Conservation (phyloP, 2,888 invertebrate species). For the Phorcus lineatus region DNA sequence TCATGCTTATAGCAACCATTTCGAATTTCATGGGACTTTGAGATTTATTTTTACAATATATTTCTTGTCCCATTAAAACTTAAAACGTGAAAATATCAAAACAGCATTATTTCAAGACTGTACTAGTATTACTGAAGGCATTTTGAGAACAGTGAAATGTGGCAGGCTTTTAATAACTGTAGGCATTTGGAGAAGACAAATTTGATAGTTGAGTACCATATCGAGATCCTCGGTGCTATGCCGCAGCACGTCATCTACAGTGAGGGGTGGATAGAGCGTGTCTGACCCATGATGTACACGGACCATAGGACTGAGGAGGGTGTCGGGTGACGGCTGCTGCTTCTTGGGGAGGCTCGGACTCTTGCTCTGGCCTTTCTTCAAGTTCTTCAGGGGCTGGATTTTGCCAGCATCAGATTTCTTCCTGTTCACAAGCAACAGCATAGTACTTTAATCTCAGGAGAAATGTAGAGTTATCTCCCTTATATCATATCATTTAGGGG, state of each 20-base stretch:
- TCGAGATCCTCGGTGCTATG: slow-evolving; percentile 57
- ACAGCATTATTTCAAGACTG: too few relatives aligned
- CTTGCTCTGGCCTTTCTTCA: slow-evolving; percentile 54
- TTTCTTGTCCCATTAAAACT: too few relatives aligned
- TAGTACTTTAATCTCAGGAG: background rate
- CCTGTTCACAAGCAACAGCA: slow-evolving; percentile 44
- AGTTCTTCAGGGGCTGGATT: slow-evolving; percentile 49
- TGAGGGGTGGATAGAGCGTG: slow-evolving; percentile 41
- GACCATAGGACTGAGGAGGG: background rate
- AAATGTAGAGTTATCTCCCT: background rate
- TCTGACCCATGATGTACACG: slow-evolving; percentile 23
- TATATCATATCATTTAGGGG: background rate
- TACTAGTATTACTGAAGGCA: too few relatives aligned
- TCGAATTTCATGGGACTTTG: too few relatives aligned
- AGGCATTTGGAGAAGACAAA: too few relatives aligned
- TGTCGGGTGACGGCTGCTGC: slow-evolving; percentile 46
- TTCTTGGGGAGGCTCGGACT: slow-evolving; percentile 63
- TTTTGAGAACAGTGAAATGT: too few relatives aligned
- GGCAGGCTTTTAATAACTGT: too few relatives aligned
- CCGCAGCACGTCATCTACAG: slow-evolving; percentile 27
- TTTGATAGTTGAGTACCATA: slow-evolving; percentile 37
- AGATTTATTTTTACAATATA: too few relatives aligned
- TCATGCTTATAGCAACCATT: too few relatives aligned
- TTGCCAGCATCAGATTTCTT: slow-evolving; percentile 60
- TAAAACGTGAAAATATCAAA: too few relatives aligned